Evolutionary conservation across 2,113 vertebrate species (phyloP).

Genomic region (Thalassoma bifasciatum): DNA sequence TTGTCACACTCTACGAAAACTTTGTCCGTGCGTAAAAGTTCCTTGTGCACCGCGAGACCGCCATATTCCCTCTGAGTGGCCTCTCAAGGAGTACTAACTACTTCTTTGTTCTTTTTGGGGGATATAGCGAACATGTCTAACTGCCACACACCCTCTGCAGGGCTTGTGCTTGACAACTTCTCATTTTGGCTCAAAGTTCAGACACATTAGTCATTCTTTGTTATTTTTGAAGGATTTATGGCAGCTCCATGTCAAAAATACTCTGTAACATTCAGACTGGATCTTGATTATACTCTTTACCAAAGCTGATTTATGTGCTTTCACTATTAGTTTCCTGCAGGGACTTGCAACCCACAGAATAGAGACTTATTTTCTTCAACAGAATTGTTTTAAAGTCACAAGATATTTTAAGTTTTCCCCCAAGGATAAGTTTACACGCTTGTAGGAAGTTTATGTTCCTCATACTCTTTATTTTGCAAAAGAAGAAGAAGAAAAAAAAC

Average conservation of each 20-base stretch:
- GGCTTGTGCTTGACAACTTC: conserved; percentile 44
- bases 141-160: conserved; percentile 42
- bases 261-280: neutral
- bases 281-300: conserved; percentile 17
- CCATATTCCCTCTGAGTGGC: conserved; percentile 82
- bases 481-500: neutral
- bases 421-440: neutral
- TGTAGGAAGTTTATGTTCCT: neutral
- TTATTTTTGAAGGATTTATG: conserved; percentile 15
- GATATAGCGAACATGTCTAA: conserved; percentile 57
- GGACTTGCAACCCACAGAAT: neutral
- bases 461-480: neutral
- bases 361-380: neutral
- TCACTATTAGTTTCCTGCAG: neutral
- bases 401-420: neutral
- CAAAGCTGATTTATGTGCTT: conserved; percentile 5
- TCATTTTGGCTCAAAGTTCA: conserved; percentile 49
- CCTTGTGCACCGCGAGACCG: conserved; percentile 69
- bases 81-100: conserved; percentile 78
- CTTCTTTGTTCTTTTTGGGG: conserved; percentile 81
- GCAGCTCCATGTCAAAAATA: conserved; percentile 1
- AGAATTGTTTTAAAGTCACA: neutral
- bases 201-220: conserved; percentile 32
- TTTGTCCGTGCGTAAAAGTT: conserved; percentile 72
- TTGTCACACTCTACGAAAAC: conserved; percentile 39